Evolutionary conservation across 2,888 invertebrate genomes (phyloP), one percentile per base, ranked within the genome.

Genomic region (Oscheius sp.): DNA sequence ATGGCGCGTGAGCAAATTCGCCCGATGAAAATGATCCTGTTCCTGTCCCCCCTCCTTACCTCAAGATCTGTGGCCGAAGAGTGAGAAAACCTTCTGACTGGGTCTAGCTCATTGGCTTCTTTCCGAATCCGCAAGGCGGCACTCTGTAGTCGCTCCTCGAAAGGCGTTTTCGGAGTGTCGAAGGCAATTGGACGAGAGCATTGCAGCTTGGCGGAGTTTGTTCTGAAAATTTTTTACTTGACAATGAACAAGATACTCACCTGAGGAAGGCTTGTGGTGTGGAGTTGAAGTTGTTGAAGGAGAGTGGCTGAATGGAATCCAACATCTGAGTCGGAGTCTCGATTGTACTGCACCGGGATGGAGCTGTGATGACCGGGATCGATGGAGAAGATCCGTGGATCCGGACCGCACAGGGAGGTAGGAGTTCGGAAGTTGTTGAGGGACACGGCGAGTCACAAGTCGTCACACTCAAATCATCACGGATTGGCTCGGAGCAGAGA

Each of bases 151-250:
- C 74, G n/a, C 32, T 74, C 74, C 60, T 88, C 88, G 76, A 88
- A 88, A 11, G 88, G 80, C n/a, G 85, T 82, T 76, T 87, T 86
- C 7, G 88, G 88, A 7, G 84, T 78, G 65, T 88, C 88, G 74
- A 88, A 88, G 42, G 80, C 75, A 35, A 82, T 79, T n/a, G 82
- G 79, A 50, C 77, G 77, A 10, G 79, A 74, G 3, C 76, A 76
- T 47, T 75, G 76, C 55, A 77, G 53, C 32, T 74, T 68, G 13
- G 62, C 68, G 1, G 74, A 29, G 51, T 70, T 70, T 21, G 59
- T 55, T 37, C 70, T 74, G 37, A 51, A 74, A 9, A 55, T 21
- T 21, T 42, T n/a, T 37, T 37, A 55, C 5, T n/a, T 57, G 10
- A 11, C 11, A 21, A 55, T 55, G 32, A 35, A n/a, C 7, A 37